These are phyloP conservation scores for Vimba vimba DNA, from an alignment of 2,113 vertebrate genomes.

Conservation along the genomic window DNA sequence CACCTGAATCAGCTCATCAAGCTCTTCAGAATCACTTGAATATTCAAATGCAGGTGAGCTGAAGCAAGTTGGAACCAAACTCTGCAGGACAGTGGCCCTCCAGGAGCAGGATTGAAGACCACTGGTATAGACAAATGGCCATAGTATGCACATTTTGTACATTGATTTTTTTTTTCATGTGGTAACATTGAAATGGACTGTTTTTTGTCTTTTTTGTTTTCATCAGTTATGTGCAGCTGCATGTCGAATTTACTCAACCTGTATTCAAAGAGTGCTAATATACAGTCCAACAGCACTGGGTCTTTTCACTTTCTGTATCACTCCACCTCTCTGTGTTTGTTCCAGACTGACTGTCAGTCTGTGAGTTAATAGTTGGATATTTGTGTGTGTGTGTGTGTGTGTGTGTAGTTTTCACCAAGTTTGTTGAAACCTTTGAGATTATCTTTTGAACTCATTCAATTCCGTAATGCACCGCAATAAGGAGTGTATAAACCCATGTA, in stretches of 20 bases:
- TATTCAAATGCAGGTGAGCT: too few species aligned
- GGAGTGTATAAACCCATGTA: not conserved
- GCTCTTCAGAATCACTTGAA: too few species aligned
- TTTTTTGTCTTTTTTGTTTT: not conserved
- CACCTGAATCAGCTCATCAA: too few species aligned
- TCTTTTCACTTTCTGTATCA: not conserved
- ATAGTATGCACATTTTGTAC: not conserved
- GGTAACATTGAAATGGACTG: not conserved
- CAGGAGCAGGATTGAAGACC: too few species aligned
- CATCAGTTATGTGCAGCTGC: too few species aligned
- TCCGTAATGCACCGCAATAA: not conserved
- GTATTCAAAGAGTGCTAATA: not conserved
- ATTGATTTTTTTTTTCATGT: not conserved
- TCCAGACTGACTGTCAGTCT: not conserved
- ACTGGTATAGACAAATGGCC: too few species aligned
- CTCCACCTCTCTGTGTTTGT: not conserved
- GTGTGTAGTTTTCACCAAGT: not conserved
- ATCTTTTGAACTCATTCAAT: not conserved
- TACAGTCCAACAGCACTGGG: not conserved
- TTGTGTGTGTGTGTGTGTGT: not conserved
- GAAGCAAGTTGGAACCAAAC: too few species aligned
- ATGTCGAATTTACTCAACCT: not conserved
- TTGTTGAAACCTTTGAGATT: not conserved
- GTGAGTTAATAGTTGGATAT: not conserved
- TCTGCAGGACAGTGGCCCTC: too few species aligned